Evolutionary conservation across 2,797 vertebrate genomes (phyloP).

Genomic region (Vespertilio murinus): DNA sequence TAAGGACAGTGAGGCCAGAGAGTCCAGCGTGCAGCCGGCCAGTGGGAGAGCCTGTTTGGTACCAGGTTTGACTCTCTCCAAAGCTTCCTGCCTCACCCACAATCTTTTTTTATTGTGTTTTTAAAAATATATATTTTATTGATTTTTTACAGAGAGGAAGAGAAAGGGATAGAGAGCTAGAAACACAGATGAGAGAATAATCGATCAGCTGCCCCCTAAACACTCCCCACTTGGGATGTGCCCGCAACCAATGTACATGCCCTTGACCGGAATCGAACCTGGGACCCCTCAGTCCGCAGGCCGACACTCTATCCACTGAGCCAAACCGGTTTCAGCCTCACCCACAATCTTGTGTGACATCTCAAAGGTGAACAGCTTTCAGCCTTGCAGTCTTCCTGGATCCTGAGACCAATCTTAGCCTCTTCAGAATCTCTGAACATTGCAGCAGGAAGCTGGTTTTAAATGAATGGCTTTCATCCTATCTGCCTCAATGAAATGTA

Average conservation of each 20-base stretch:
- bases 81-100: neutral
- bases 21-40: neutral
- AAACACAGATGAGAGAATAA: no score
- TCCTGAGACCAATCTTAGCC: neutral
- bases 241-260: no score
- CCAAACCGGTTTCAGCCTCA: no score
- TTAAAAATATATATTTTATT: no score
- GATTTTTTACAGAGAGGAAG: no score
- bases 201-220: no score
- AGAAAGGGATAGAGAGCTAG: no score
- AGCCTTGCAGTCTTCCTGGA: neutral
- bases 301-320: no score
- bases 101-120: no score
- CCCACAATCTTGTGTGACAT: neutral
- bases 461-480: neutral
- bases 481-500: neutral
- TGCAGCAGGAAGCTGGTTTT: neutral
- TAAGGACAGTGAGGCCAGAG: neutral
- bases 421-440: neutral
- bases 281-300: no score
- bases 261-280: no score
- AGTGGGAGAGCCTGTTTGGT: neutral
- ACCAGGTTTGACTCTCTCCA: neutral
- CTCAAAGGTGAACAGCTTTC: neutral
- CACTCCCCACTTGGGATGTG: no score